phyloP scores from a whole-genome alignment of 2,888 invertebrate genomes.

The Agonum fuliginosum region DNA sequence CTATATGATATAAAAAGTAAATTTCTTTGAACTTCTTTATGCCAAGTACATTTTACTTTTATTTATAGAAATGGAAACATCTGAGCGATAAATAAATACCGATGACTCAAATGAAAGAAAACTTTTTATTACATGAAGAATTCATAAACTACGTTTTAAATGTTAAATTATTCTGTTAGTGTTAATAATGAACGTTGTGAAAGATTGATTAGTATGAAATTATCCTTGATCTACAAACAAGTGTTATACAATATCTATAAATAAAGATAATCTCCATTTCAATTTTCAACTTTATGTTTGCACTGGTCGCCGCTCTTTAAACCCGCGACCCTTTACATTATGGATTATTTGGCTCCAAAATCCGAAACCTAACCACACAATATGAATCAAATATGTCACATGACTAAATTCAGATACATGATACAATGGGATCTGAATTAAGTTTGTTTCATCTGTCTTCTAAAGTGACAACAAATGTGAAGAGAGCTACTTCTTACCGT shows the following conservation, averaged over 20 bases:
- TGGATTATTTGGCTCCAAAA: slow-evolving; percentile 27
- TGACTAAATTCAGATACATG: background rate
- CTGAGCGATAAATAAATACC: too few relatives aligned
- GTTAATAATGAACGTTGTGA: background rate
- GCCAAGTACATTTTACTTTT: background rate
- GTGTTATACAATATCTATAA: slow-evolving; percentile 24
- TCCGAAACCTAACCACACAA: slow-evolving; percentile 4
- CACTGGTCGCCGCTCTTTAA: background rate
- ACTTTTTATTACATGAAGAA: too few relatives aligned
- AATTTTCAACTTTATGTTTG: background rate
- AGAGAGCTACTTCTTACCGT: slow-evolving; percentile 11
- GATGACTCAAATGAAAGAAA: too few relatives aligned
- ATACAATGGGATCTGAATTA: too few relatives aligned
- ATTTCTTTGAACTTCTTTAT: background rate
- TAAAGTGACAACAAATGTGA: slow-evolving; percentile 13
- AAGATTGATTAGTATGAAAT: background rate
- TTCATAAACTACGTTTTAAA: background rate
- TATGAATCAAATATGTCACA: slow-evolving; percentile 23
- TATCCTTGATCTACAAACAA: slow-evolving; percentile 31
- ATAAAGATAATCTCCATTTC: slow-evolving; percentile 13
- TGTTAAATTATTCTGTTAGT: slow-evolving; percentile 15
- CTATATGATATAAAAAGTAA: background rate
- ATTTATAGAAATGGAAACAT: background rate
- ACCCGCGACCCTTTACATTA: slow-evolving; percentile 6
- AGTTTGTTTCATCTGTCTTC: slow-evolving; percentile 23